Base-by-base conservation (phyloP, 1,140 invertebrate genomes). In the Pectinophora gossypiella region DNA sequence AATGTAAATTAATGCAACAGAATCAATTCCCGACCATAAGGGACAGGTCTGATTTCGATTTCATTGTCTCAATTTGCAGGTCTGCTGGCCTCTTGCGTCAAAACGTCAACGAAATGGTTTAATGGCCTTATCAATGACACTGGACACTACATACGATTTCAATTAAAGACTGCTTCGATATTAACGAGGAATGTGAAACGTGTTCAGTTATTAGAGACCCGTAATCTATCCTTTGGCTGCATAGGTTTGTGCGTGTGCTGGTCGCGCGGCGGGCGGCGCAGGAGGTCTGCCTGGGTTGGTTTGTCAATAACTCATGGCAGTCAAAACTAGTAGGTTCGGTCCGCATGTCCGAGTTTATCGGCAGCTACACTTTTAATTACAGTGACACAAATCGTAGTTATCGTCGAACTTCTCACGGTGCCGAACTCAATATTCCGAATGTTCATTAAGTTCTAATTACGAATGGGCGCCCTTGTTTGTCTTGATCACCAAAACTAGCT, bases 371-470 rank as follows among this genome's bases (percentile, higher is more conserved):
- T 76, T 87, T 87, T 87, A 87, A 87, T 85, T 87, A 85, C 79
- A 72, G 50, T 85, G 84, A 87, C 84, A 87, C 81, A 87, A 85
- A 77, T 86, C 78, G 69, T 77, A 67, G 72, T 82, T 87, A 87
- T 87, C 84, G 64, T 64, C 55, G 38, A 68, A 76, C 76, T 85
- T 87, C 84, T 87, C 84, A 85, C 81, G 84, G 78, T 78, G 76
- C 72, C 68, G 65, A 67, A 74, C 79, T 81, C 71, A 76, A 85
- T 86, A 80, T 86, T 76, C 74, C 49, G 66, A 79, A 77, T 83
- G 81, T 85, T 87, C 84, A 87, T 87, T 87, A 86, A 76, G 73
- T 78, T 82, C 81, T 86, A 85, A 87, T 85, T 87, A 87, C 81
- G 76, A 80, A 80, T 86, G 83, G 72, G 63, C 76, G 77, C 81